Conservation (phyloP, 2,888 invertebrate genomes). For the Athrips mouffetella region DNA sequence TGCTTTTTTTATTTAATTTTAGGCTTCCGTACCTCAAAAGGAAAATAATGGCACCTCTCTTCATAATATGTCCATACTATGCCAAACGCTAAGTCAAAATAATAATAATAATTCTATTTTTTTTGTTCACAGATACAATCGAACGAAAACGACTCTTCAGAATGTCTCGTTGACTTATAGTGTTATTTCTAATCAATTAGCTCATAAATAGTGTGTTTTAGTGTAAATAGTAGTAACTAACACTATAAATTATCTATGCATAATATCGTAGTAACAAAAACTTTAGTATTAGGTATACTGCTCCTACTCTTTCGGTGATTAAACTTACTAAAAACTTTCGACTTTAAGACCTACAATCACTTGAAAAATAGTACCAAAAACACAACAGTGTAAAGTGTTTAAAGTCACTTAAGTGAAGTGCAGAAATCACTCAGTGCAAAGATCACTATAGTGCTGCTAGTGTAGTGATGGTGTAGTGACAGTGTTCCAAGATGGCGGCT, state of each 20-base stretch:
- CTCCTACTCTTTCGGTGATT: no score
- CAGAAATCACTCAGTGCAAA: not conserved
- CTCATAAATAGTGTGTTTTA: not conserved
- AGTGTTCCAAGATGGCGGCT: constrained; percentile 36
- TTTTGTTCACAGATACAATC: constrained; percentile 6
- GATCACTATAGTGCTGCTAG: constrained; percentile 9
- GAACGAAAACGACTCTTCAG: constrained; percentile 11
- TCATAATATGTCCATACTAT: no score
- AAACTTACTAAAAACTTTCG: no score
- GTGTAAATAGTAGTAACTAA: constrained; percentile 1
- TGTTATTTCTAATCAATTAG: not conserved
- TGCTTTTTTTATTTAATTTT: no score
- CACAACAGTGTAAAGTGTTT: not conserved
- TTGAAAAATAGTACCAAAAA: not conserved
- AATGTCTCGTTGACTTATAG: constrained; percentile 5
- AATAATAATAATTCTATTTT: not conserved
- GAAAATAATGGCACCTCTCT: no score
- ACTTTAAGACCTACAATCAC: no score
- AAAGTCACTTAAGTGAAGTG: not conserved
- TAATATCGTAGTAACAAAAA: no score
- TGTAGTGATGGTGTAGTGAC: constrained; percentile 30
- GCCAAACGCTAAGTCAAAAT: no score
- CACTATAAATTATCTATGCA: no score
- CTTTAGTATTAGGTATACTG: no score
- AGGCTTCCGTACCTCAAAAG: no score